Base-by-base conservation (phyloP, 2,113 vertebrate genomes). In the Murina feae region DNA sequence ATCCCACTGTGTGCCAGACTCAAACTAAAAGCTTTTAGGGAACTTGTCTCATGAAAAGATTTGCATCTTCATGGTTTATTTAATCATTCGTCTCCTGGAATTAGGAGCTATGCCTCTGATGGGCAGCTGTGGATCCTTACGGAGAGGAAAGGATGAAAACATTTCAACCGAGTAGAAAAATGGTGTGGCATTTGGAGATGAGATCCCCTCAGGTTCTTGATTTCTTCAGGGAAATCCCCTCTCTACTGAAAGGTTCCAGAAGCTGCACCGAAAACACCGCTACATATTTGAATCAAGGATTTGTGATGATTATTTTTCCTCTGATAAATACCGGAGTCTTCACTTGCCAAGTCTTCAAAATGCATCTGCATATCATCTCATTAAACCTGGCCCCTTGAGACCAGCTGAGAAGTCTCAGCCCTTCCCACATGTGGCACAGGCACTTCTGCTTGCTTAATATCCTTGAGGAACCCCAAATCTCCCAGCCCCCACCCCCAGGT, bases 31-130 rank as follows among this genome's bases (percentile, higher is more conserved):
- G 78, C 82, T 89, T 96, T 94, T 80, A 91, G 89, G 21, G 51
- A 75, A n/a, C 75, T 89, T n/a, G 60, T 75, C 49, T 93, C 74
- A 74, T 84, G 42, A 7, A 55, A 76, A 39, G 28, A 91, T 80
- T 53, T 89, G 93, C 89, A 53, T 91, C 91, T 95, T 80, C 30
- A 1, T 32, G 66, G 69, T 69, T 92, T 90, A 93, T 82, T 88
- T 83, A 65, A 80, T 85, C 71, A 69, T 13, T 10, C 25, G 79
- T 81, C 71, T 93, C 83, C 87, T 89, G 0, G 2, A 83, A 91
- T 93, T 86, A 86, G n/a, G 65, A 91, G 58, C 66, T 78, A 3
- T 80, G 65, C 55, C 79, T 93, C 75, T 93, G 68, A 76, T 42
- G 49, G 37, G 44, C 2, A 25, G 60, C 80, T 81, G 63, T 71